phyloP scores from a whole-genome alignment of 2,888 invertebrate species.

The Orchestes rusci region DNA sequence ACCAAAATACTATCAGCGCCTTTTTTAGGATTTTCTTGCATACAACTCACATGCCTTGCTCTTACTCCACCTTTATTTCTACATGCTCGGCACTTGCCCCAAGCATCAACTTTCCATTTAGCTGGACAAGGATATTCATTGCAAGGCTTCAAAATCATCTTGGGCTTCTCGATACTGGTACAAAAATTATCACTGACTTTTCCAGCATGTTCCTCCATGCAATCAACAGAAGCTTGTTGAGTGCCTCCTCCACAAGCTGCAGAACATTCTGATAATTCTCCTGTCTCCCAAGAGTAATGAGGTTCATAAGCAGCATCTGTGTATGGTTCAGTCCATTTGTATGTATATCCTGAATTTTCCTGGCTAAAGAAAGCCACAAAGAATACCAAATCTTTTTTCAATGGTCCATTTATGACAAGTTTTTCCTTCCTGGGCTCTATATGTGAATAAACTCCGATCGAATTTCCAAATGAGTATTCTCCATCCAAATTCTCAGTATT shows the following conservation, averaged over 20 bases:
- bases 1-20: slow-evolving; percentile 46
- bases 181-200: slow-evolving; percentile 53
- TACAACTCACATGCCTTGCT: slow-evolving; percentile 47
- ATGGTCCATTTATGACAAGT: slow-evolving; percentile 55
- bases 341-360: slow-evolving; percentile 53
- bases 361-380: slow-evolving; percentile 47
- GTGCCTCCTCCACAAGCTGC: slow-evolving; percentile 57
- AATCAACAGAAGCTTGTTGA: slow-evolving; percentile 48
- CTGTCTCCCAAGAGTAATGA: slow-evolving; percentile 54
- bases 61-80: slow-evolving; percentile 44
- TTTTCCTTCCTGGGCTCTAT: slow-evolving; percentile 50
- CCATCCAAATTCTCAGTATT: slow-evolving; percentile 43
- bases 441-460: slow-evolving; percentile 46
- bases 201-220: slow-evolving; percentile 56
- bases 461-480: slow-evolving; percentile 45
- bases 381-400: slow-evolving; percentile 52
- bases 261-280: slow-evolving; percentile 56
- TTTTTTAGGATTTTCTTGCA: slow-evolving; percentile 41
- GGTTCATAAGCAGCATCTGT: slow-evolving; percentile 48
- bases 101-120: slow-evolving; percentile 58
- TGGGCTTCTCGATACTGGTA: slow-evolving; percentile 42
- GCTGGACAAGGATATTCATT: slow-evolving; percentile 43
- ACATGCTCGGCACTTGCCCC: slow-evolving; percentile 56
- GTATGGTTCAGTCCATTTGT: slow-evolving; percentile 54
- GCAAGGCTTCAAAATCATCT: slow-evolving; percentile 40